Evolutionary conservation across 2,113 vertebrate genomes (phyloP), one percentile per base, ranked within the genome.

Genomic region (Xiphorhynchus elegans): DNA sequence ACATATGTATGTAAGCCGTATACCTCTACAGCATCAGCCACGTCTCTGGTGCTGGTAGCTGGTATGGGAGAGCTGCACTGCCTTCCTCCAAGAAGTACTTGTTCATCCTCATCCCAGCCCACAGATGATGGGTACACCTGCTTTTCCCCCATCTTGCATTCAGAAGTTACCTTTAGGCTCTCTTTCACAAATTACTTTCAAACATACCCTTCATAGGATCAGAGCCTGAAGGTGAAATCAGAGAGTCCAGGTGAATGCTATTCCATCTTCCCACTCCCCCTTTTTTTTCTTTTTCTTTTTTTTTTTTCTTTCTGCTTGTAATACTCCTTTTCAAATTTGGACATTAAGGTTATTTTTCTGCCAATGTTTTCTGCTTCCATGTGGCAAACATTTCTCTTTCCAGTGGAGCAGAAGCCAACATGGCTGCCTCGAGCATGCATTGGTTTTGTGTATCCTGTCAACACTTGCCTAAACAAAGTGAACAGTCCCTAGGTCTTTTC

Each of bases 301-400:
- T 37, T 12, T 15, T 44, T 40, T 29, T 28, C 24, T 31, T 33
- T 9, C n/a, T 6, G 15, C 37, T 94, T 72, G 44, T 11, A 40
- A 40, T 87, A 81, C 21, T 78, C 47, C 19, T 94, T 87, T 89
- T 90, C 69, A 69, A 87, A 70, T 92, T 95, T 94, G 88, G 83
- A 96, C 92, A 93, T 84, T 50, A 26, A 90, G 86, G 63, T 90
- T 89, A 56, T 93, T 86, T 94, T 83, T 58, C 53, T 95, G 95
- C 96, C 96, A 96, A 94, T 89, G 83, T 94, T 95, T 96, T 93
- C 73, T 82, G 80, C 60, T 92, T 92, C 92, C 95, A 92, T 95
- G 92, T 89, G 88, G 95, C 89, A 95, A 94, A 75, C 11, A 17
- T 75, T 95, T 72, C 52, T 60, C 53, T 95, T 93, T 89, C 66